Conservation (phyloP, 2,797 vertebrate genomes). For the Luscinia megarhynchos region DNA sequence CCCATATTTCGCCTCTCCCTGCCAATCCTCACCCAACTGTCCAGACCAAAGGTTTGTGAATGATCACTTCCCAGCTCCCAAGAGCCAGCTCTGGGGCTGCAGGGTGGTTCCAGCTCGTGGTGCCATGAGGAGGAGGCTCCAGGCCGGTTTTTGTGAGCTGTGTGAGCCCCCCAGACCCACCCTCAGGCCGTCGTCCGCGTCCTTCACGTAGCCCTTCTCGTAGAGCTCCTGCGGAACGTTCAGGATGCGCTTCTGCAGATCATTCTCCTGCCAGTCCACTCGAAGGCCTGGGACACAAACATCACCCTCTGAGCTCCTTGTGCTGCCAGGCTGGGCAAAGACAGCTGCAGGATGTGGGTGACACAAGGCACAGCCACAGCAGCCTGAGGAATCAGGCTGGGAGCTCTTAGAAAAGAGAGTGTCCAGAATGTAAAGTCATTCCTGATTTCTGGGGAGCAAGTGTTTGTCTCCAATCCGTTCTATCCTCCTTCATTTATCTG, state of each 20-base stretch:
- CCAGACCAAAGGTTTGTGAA: background rate
- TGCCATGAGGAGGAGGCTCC: background rate
- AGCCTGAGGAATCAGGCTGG: background rate
- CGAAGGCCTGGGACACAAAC: conserved; percentile 83
- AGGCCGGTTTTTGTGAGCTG: too few relatives aligned
- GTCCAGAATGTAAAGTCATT: background rate
- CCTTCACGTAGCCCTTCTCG: conserved; percentile 91
- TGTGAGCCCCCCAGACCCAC: conserved; percentile 66
- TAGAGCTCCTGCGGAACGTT: conserved; percentile 91
- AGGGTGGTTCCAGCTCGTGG: background rate
- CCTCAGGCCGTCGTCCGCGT: conserved; percentile 89
- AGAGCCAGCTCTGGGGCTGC: background rate
- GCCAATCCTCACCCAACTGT: background rate
- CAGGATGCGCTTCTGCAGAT: conserved; percentile 88
- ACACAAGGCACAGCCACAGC: background rate
- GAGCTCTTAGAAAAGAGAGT: background rate
- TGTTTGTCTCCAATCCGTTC: background rate
- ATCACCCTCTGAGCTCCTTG: background rate
- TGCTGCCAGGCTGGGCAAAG: background rate
- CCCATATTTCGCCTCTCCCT: background rate
- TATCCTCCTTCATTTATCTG: background rate
- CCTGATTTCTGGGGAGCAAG: background rate
- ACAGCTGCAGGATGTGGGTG: rapidly evolving
- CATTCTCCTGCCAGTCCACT: conserved; percentile 90
- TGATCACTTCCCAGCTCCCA: background rate